Base-by-base conservation (phyloP, 2,797 vertebrate genomes). In the Nasua narica region DNA sequence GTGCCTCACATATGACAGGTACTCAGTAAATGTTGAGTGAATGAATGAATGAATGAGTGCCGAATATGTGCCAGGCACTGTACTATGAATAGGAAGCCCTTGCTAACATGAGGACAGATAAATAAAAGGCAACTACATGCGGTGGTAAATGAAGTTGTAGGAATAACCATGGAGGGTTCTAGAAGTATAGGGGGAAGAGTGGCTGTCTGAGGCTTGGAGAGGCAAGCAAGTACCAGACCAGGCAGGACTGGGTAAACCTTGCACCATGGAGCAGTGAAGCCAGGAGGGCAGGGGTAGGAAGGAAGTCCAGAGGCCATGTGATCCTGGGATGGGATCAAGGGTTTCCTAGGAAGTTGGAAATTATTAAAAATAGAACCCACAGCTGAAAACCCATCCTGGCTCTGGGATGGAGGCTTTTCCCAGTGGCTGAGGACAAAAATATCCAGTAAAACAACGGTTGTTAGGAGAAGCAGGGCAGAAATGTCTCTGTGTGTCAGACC, bases 331-430 rank as follows among this genome's bases (percentile, higher is more conserved):
- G n/a, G 87, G 19, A 70, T 40, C 4, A 1, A 50, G 83, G 76
- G 48, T 82, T 85, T 58, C 62, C 86, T 58, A 65, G 32, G 62
- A 86, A 76, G 46, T 69, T 85, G 81, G 82, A 27, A 52, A 58
- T 32, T 88, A 56, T 69, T 92, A 94, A 90, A 91, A 97, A 94
- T 43, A 70, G 92, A 93, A 69, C 11, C 40, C 29, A 37, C 67
- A 86, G 60, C 91, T 96, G 54, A 50, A 62, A 50, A 78, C 54
- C 54, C 74, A 48, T n/a, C 56, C 27, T 82, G n/a, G 72, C 29
- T 43, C n/a, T 29, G 81, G 54, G 72, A 40, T 14, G 29, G 29
- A 86, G n/a, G 92, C 23, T 90, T 90, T 94, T 87, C 56, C 74
- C 62, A 74, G 32, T 40, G 58, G 79, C 21, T 35, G 77, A 84